Percentiles rank a stretch among this genome's conserved stretches.
Conservation (phyloP, 2,113 vertebrate genomes). For the Naja naja region DNA sequence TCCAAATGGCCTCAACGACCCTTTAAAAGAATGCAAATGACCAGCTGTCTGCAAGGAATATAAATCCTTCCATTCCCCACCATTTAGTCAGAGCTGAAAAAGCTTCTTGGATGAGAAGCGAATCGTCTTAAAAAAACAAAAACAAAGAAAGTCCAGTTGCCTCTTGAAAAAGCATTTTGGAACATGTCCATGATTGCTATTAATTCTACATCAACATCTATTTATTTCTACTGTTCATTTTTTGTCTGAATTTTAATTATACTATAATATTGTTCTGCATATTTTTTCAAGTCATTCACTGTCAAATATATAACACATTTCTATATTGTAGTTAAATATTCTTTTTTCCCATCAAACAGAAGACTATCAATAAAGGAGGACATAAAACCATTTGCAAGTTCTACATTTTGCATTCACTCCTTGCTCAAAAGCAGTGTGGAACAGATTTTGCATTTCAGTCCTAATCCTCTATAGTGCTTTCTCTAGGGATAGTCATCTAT, state of each 20-base stretch:
- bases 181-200: neutral
- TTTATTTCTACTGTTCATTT: neutral
- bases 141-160: too few species aligned
- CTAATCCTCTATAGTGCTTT: neutral
- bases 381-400: neutral
- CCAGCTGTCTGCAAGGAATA: too few species aligned
- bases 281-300: neutral
- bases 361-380: neutral
- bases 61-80: too few species aligned
- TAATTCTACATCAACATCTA: neutral
- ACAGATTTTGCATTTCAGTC: neutral
- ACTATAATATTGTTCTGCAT: neutral
- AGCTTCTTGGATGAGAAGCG: too few species aligned
- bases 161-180: too few species aligned
- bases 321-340: neutral
- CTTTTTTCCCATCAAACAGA: neutral
- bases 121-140: too few species aligned
- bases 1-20: too few species aligned
- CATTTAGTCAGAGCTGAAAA: too few species aligned
- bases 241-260: neutral
- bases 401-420: neutral
- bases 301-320: neutral
- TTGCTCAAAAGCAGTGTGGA: neutral
- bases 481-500: neutral
- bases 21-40: too few species aligned